phyloP scores from a whole-genome alignment of 2,888 invertebrate species.

The Sinodicranocentrus sp. region DNA sequence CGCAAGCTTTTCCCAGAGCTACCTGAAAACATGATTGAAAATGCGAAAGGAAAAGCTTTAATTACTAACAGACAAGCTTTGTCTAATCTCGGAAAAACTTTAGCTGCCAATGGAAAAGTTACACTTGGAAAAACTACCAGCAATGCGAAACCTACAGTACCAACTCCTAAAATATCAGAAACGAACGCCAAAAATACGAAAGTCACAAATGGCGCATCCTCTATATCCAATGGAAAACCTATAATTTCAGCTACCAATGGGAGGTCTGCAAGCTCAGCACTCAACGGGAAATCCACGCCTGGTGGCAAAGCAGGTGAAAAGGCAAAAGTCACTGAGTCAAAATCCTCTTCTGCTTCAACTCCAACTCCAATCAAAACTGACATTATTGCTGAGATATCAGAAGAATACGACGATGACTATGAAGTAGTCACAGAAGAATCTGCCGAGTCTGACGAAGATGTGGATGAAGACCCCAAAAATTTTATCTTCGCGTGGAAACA shows the following conservation, averaged over 20 bases:
- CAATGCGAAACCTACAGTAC: not conserved
- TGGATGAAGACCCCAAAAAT: slow-evolving; percentile 37
- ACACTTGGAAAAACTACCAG: not conserved
- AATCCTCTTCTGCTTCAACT: not conserved
- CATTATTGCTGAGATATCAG: not conserved
- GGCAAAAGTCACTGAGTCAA: no score
- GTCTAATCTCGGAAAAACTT: slow-evolving; percentile 25
- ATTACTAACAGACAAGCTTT: slow-evolving; percentile 3
- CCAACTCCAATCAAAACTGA: not conserved
- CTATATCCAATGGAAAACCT: not conserved
- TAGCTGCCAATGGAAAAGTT: slow-evolving; percentile 23
- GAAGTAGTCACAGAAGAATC: slow-evolving; percentile 18
- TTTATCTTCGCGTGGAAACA: slow-evolving; percentile 57
- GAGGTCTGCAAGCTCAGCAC: not conserved
- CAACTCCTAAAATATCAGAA: not conserved
- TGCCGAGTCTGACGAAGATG: not conserved
- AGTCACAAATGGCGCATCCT: not conserved
- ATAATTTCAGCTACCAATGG: no score
- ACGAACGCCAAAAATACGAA: not conserved
- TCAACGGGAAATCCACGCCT: not conserved
- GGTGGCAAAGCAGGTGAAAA: no score
- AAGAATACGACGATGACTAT: slow-evolving; percentile 12
- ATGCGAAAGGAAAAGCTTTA: slow-evolving; percentile 19
- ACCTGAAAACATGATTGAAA: slow-evolving; percentile 17
- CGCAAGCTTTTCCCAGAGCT: slow-evolving; percentile 35